Evolutionary conservation across 2,888 invertebrate species (phyloP).

Genomic region (Digitonthophagus gazella): DNA sequence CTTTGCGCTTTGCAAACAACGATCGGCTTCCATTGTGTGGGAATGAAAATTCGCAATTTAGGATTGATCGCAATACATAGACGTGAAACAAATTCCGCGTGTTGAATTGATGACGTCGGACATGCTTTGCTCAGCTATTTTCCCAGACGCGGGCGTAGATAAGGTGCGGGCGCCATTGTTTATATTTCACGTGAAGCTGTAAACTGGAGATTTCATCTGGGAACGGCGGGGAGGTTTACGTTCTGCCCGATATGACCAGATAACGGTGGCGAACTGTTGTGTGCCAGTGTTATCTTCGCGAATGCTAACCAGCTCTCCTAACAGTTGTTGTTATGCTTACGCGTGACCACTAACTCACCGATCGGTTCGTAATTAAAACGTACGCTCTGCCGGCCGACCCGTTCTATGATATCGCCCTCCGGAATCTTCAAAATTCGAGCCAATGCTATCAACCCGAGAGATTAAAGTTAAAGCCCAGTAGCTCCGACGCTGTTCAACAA

Average conservation of each 20-base stretch:
- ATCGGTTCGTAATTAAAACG: background rate
- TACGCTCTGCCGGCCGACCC: background rate
- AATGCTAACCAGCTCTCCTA: background rate
- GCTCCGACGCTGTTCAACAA: background rate
- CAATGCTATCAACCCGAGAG: background rate
- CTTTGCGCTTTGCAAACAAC: background rate
- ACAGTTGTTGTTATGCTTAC: background rate
- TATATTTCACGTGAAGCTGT: slow-evolving; percentile 16
- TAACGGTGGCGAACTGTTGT: background rate
- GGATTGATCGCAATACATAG: too few relatives aligned
- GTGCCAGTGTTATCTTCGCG: background rate
- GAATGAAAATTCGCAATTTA: background rate
- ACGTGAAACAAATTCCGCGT: too few relatives aligned
- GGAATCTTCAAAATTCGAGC: background rate
- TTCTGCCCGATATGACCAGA: background rate
- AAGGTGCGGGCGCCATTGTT: slow-evolving; percentile 3
- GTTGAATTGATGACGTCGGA: too few relatives aligned
- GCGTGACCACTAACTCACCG: background rate
- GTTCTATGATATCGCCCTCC: background rate
- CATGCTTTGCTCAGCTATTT: background rate
- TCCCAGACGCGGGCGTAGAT: slow-evolving; percentile 1
- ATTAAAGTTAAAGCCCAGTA: background rate
- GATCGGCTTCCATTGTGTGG: background rate
- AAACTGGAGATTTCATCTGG: slow-evolving; percentile 13
- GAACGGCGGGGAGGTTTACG: background rate